Percentiles rank a stretch among this genome's conserved stretches.
These are phyloP conservation scores for Tolypeutes matacus DNA, from an alignment of 2,797 vertebrate genomes.

Conservation along the genomic window DNA sequence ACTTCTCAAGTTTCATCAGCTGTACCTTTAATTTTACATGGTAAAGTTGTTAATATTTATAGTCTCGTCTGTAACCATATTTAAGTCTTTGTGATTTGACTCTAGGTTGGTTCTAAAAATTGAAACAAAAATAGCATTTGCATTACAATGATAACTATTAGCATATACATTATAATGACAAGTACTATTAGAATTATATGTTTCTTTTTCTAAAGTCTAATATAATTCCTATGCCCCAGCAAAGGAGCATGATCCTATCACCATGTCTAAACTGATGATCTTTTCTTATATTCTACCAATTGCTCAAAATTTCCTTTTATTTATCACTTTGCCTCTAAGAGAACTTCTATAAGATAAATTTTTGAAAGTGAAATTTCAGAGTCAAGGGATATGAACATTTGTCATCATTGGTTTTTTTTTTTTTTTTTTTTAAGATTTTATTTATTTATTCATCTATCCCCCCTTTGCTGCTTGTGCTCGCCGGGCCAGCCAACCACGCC, in stretches of 20 bases:
- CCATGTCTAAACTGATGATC: not conserved
- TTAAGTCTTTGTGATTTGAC: constrained; percentile 59
- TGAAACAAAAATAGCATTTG: constrained; percentile 56
- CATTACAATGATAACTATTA: not conserved
- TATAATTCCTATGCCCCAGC: not conserved
- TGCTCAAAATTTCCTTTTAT: not conserved
- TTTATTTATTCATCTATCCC: too few species aligned
- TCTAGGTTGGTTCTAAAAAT: constrained; percentile 70
- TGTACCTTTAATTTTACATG: constrained; percentile 62
- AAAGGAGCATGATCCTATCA: not conserved
- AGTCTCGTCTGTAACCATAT: constrained; percentile 53
- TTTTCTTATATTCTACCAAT: not conserved
- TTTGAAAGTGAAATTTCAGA: not conserved
- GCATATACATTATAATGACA: not conserved
- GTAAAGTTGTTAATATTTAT: constrained; percentile 70
- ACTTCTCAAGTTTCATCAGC: constrained; percentile 5
- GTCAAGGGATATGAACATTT: not conserved
- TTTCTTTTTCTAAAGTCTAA: not conserved
- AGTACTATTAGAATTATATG: not conserved
- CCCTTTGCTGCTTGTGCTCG: too few species aligned
- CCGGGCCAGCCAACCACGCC: too few species aligned
- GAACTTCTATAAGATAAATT: not conserved
- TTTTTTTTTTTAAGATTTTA: not conserved
- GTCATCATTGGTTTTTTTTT: not conserved
- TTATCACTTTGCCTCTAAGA: not conserved